Conservation (phyloP, 2,113 vertebrate genomes). For the Neotoma lepida region DNA sequence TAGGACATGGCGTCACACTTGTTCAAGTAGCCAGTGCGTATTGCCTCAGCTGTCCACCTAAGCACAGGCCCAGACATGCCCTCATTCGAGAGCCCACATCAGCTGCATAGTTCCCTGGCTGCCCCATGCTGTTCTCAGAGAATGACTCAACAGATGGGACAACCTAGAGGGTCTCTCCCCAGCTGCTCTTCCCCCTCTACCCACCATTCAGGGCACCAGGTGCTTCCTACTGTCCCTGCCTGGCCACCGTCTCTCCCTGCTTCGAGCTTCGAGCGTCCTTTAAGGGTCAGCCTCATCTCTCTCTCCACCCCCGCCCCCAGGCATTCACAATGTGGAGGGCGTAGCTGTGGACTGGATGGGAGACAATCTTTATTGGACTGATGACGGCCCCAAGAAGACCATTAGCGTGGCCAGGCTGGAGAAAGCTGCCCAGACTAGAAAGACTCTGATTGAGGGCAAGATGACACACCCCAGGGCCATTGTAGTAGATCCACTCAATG, state of each 20-base stretch:
- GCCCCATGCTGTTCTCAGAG: neutral
- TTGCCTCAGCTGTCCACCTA: neutral
- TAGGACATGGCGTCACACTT: neutral
- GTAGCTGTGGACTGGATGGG: conserved; percentile 99
- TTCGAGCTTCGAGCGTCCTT: neutral
- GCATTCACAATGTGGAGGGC: conserved; percentile 97
- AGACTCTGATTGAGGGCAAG: conserved; percentile 96
- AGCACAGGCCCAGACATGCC: neutral
- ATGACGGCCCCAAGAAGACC: conserved; percentile 97
- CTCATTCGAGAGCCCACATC: fast-evolving
- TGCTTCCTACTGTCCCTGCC: neutral
- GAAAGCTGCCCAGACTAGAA: conserved; percentile 95
- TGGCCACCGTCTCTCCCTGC: too few relatives aligned
- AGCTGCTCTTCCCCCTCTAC: neutral
- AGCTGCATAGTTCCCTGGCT: neutral
- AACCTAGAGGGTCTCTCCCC: neutral
- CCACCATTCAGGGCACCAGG: neutral
- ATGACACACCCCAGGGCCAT: conserved; percentile 98
- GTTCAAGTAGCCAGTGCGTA: neutral
- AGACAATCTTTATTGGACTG: conserved; percentile 97
- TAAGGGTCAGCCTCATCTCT: neutral
- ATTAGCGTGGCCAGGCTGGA: conserved; percentile 96
- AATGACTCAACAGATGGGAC: neutral
- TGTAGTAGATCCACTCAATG: conserved; percentile 95
- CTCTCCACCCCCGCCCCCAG: conserved; percentile 75